Evolutionary conservation across 2,888 invertebrate genomes (phyloP).

Genomic region (Trachelus stipa): DNA sequence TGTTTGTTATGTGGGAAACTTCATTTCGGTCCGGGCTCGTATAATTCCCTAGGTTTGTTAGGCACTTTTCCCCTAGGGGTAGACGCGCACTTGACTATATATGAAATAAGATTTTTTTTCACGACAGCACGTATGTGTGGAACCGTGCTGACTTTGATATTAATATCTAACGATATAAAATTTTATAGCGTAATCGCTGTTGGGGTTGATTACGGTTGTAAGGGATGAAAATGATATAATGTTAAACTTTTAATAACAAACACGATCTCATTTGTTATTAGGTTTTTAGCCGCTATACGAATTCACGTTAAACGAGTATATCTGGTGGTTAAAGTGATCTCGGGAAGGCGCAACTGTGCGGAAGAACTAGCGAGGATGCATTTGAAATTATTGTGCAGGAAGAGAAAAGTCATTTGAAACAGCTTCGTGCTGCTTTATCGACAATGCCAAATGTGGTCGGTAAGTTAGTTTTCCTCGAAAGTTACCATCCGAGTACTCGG

Average conservation of each 20-base stretch:
- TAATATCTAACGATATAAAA: not conserved
- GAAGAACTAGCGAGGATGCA: too few relatives aligned
- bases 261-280: not conserved
- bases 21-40: constrained; percentile 47
- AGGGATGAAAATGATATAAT: not conserved
- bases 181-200: not conserved
- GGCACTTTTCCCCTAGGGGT: constrained; percentile 9
- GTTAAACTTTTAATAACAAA: not conserved
- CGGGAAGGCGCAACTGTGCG: too few relatives aligned
- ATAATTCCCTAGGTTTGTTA: constrained; percentile 48
- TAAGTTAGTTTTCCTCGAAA: too few relatives aligned
- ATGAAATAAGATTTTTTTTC: constrained; percentile 7
- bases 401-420: too few relatives aligned
- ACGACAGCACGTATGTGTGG: not conserved
- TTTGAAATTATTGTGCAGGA: too few relatives aligned
- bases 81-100: not conserved
- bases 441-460: too few relatives aligned
- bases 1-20: constrained; percentile 43
- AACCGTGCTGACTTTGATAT: not conserved
- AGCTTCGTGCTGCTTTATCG: too few relatives aligned
- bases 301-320: not conserved
- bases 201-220: not conserved
- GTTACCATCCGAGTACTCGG: too few relatives aligned
- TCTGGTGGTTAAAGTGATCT: too few relatives aligned
- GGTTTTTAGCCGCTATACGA: not conserved